phyloP scores from a whole-genome alignment of 2,797 vertebrate species.

The Peromyscus aztecus region DNA sequence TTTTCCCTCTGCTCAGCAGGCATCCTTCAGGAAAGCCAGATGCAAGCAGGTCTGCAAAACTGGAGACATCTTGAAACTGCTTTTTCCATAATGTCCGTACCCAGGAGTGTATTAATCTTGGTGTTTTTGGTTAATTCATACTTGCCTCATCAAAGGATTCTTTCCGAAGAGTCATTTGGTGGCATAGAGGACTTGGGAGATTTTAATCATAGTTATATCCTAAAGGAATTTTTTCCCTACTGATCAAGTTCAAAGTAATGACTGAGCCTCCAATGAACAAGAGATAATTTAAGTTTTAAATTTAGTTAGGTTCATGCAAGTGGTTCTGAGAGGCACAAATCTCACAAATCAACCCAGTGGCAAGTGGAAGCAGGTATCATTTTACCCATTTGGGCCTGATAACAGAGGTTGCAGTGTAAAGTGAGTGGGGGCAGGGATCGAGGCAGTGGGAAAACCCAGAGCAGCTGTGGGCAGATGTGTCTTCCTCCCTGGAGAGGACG shows the following conservation, averaged over 20 bases:
- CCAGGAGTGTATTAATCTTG: constrained; percentile 58
- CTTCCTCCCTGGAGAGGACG: accelerated
- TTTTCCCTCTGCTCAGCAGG: background rate
- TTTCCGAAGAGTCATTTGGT: constrained; percentile 55
- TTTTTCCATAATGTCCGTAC: constrained; percentile 47
- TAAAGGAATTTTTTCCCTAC: background rate
- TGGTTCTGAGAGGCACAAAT: background rate
- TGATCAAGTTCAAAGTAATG: constrained; percentile 48
- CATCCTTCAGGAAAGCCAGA: constrained; percentile 1
- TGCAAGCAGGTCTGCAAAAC: background rate
- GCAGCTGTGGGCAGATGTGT: background rate
- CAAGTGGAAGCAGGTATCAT: background rate
- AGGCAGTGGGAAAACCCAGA: background rate
- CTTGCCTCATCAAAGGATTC: constrained; percentile 67
- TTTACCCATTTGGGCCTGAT: background rate
- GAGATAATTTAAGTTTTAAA: constrained; percentile 59
- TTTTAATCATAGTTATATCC: constrained; percentile 48
- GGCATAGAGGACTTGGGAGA: constrained; percentile 35
- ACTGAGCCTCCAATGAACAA: background rate
- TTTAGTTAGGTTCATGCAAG: background rate
- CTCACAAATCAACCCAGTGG: background rate
- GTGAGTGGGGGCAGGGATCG: background rate
- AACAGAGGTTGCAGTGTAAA: background rate
- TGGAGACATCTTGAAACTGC: background rate
- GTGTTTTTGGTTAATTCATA: constrained; percentile 72